Base-by-base conservation (phyloP, 2,888 invertebrate species). In the Eupsilia transversa region DNA sequence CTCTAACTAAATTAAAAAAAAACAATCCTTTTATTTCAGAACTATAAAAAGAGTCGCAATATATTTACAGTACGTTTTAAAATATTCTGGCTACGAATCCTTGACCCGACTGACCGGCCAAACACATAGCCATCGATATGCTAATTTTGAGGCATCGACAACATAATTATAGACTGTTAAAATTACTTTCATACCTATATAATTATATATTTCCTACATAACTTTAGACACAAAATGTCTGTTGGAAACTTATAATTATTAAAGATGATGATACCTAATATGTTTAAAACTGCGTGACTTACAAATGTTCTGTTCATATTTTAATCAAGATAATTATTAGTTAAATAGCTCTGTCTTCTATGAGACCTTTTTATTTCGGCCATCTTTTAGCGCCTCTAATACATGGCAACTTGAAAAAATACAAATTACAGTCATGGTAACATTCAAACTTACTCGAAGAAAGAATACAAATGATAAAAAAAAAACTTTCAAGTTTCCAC, bases 61-160 rank as follows among this genome's bases (percentile, higher is more conserved):
- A 49, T 17, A 66, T 23, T 56, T 17, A 35, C n/a, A 38, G 20
- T 76, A n/a, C n/a, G 23, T 23, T 27, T 3, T 6, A 33, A 56
- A 46, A 61, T 33, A 57, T 60, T 43, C 3, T 35, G 2, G 12
- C 20, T 20, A 10, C 3, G 14, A 23, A 46, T 56, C 61, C 72
- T 74, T 74, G 77, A 86, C 72, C 77, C 49, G 59, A 60, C 60
- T 72, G 69, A 75, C 72, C 66, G 38, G 12, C 30, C n/a, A 46
- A 63, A 63, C 30, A 56, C 61, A 59, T 9, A 14, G 41, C 61
- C 43, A 63, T 72, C 59, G 60, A 72, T 67, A 77, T 82, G 70
- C 69, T 27, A 67, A 63, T 69, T 66, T 75, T 63, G 3, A 33
- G 64, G 17, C 66, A 72, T 74, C 7, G 30, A 68, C 14, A 67